These are phyloP conservation scores for Lampropteryx suffumata DNA, from an alignment of 2,888 invertebrate genomes.

Conservation along the genomic window DNA sequence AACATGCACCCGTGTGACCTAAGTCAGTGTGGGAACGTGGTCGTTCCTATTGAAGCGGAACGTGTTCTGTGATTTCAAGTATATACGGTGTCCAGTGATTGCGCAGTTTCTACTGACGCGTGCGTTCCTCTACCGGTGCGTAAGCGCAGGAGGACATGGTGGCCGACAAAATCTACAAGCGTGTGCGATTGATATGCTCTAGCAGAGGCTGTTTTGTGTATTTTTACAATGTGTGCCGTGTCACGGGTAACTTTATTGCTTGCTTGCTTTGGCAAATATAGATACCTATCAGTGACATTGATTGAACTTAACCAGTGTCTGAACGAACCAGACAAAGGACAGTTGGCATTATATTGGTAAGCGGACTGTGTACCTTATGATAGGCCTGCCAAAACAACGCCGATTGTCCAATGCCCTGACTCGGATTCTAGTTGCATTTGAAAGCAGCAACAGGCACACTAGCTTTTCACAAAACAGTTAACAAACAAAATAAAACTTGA, in stretches of 20 bases:
- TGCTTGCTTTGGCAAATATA: neutral
- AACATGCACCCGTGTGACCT: conserved; percentile 5
- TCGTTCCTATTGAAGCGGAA: neutral
- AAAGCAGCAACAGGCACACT: neutral
- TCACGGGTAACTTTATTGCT: conserved; percentile 5
- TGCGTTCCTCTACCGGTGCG: conserved; percentile 41
- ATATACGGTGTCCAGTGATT: conserved; percentile 8
- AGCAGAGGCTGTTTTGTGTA: conserved; percentile 26
- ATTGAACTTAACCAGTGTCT: neutral
- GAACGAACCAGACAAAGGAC: neutral
- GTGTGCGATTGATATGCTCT: conserved; percentile 22
- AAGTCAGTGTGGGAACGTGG: neutral
- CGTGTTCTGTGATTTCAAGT: conserved; percentile 3
- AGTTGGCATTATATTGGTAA: neutral
- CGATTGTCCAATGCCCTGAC: neutral
- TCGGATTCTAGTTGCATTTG: neutral
- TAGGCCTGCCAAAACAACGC: neutral
- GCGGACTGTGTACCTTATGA: neutral
- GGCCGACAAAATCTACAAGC: conserved; percentile 32
- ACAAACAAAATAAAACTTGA: neutral
- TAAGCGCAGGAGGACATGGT: conserved; percentile 34
- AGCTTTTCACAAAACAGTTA: conserved; percentile 17
- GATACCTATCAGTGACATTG: too few species aligned
- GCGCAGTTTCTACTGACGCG: conserved; percentile 30
- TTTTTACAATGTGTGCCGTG: conserved; percentile 17